Evolutionary conservation across 2,888 invertebrate species (phyloP), one percentile per base, ranked within the genome.

Genomic region (Euplexia lucipara): DNA sequence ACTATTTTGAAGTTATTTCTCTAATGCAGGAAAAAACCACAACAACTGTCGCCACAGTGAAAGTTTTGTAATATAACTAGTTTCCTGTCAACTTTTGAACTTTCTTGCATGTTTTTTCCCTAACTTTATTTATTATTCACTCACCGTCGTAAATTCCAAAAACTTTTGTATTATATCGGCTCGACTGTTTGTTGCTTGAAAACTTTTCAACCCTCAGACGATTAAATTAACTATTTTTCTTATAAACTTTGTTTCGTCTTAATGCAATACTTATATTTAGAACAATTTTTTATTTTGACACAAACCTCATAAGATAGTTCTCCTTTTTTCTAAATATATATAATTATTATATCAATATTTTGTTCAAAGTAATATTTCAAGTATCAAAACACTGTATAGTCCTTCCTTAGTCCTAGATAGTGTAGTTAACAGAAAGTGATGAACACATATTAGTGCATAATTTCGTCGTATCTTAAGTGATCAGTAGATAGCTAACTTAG

Each of bases 41-140:
- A 45, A 14, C 37, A 45, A 32, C 20, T 20, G 18, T 65, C 42
- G 30, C 60, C 42, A 42, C 42, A 9, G 34, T 47, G 9, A 49
- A 60, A 39, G 18, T 67, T 67, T 60, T 14, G 22, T 20, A 49
- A 44, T 14, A 49, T 18, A 37, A 68, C 42, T 59, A 57, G 4
- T 32, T 41, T 2, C 26, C 18, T 62, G 52, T 48, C 34, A 48
- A 48, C 14, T 42, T 72, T 61, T 20, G 16, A 64, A 73, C 48
- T 48, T 39, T 37, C 5, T 34, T 22, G 73, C 48, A 73, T 73
- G 53, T 42, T 65, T 69, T 70, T 72, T 22, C 9, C 32, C 14
- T 20, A 9, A 26, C 5, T n/a, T 32, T 48, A 44, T 42, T 20
- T 53, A 49, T 73, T 62, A 16, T 71, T 67, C 39, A 61, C 39